Evolutionary conservation across 2,797 vertebrate genomes (phyloP).

Genomic region (Synanceia verrucosa): DNA sequence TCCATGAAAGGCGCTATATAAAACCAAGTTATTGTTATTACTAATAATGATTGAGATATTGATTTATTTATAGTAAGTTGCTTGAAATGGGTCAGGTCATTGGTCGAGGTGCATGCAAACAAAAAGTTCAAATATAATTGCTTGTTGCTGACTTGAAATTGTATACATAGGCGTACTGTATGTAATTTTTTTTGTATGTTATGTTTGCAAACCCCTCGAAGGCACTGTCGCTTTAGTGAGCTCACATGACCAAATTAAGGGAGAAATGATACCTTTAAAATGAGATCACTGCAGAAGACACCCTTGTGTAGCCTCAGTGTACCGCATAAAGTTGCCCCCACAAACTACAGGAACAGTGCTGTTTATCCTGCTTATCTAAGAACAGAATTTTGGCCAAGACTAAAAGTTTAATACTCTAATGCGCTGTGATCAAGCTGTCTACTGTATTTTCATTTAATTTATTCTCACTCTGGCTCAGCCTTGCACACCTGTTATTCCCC

Average conservation of each 20-base stretch:
- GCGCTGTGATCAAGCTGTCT: conserved; percentile 22
- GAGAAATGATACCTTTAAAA: conserved; percentile 32
- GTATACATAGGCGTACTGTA: too few species aligned
- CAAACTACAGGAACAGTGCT: conserved; percentile 39
- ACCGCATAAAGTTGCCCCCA: conserved; percentile 17
- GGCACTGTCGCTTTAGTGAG: conserved; percentile 14
- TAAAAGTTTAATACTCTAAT: conserved; percentile 22
- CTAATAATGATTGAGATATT: too few species aligned
- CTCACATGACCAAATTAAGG: conserved; percentile 14
- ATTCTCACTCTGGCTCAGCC: conserved; percentile 3
- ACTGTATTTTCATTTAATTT: conserved; percentile 1
- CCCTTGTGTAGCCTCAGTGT: conserved; percentile 48
- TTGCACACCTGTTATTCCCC: conserved; percentile 14
- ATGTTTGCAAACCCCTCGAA: too few species aligned
- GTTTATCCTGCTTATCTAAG: conserved; percentile 53
- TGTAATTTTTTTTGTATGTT: too few species aligned
- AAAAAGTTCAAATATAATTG: not conserved
- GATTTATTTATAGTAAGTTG: not conserved
- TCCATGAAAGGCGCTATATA: too few species aligned
- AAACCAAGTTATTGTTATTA: too few species aligned
- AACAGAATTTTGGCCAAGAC: conserved; percentile 24
- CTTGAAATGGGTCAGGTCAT: not conserved
- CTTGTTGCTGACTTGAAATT: conserved; percentile 2
- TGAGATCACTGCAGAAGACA: conserved; percentile 62
- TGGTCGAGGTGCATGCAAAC: not conserved